Percentiles rank a stretch among this genome's conserved stretches.
Evolutionary conservation across 2,113 vertebrate genomes (phyloP).

Genomic region (Bambusicola thoracicus): DNA sequence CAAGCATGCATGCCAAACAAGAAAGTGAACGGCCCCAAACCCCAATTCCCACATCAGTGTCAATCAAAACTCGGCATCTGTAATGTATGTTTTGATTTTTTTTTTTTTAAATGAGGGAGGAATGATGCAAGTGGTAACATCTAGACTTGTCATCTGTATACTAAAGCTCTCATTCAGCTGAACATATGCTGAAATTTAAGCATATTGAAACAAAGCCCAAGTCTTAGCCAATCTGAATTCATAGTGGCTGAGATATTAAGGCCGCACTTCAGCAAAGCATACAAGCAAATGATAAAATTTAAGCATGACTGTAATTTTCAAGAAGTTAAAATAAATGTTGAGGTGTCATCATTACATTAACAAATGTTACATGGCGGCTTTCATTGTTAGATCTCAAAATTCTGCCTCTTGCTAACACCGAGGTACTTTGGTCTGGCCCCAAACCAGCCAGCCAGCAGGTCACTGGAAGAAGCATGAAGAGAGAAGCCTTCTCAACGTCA

Average conservation of each 20-base stretch:
- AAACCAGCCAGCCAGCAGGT: background rate
- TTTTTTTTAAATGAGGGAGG: slow-evolving; percentile 29
- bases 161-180: slow-evolving; percentile 12
- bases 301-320: background rate
- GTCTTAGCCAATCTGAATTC: slow-evolving; percentile 3
- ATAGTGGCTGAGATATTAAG: slow-evolving; percentile 4
- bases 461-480: background rate
- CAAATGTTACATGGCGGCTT: rapidly evolving
- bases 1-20: background rate
- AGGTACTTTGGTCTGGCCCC: background rate
- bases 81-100: slow-evolving; percentile 26
- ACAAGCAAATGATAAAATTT: rapidly evolving
- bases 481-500: background rate
- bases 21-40: background rate
- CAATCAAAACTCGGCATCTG: slow-evolving; percentile 40
- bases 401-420: background rate
- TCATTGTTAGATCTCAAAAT: background rate
- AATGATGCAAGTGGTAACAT: slow-evolving; percentile 40
- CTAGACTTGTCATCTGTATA: slow-evolving; percentile 49
- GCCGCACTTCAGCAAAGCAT: background rate
- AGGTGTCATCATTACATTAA: background rate
- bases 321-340: background rate
- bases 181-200: slow-evolving; percentile 37
- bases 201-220: slow-evolving; percentile 27
- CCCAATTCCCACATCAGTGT: background rate